Evolutionary conservation across 2,888 invertebrate species (phyloP).

Genomic region (Hymenopus coronatus): DNA sequence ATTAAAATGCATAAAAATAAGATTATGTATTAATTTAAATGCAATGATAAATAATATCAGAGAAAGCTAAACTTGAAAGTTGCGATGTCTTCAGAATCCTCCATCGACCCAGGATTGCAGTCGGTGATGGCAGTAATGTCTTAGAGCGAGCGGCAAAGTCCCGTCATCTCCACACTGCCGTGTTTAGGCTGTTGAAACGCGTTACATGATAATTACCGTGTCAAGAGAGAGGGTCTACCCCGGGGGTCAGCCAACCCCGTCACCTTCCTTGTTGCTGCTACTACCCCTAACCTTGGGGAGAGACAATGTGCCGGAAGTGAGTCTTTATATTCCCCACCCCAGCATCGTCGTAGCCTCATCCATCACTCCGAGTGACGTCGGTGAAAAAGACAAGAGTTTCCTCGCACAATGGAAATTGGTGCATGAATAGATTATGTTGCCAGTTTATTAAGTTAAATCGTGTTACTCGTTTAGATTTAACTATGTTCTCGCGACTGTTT

Average conservation of each 20-base stretch:
- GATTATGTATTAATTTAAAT: too few species aligned
- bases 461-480: background rate
- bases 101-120: background rate
- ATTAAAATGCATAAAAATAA: too few species aligned
- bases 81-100: background rate
- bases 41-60: too few species aligned
- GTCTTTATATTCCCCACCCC: conserved; percentile 19
- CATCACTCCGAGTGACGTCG: conserved; percentile 26
- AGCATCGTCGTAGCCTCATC: conserved; percentile 16
- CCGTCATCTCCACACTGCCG: conserved; percentile 4
- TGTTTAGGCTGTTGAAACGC: conserved; percentile 13
- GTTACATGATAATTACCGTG: conserved; percentile 28
- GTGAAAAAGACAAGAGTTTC: conserved; percentile 2
- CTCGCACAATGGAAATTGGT: background rate
- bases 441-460: background rate
- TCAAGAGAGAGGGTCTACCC: conserved; percentile 16
- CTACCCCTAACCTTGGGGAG: conserved; percentile 14
- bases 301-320: conserved; percentile 26
- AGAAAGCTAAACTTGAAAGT: too few species aligned
- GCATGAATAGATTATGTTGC: background rate
- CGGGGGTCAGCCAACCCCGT: background rate
- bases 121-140: background rate
- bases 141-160: background rate
- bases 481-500: background rate
- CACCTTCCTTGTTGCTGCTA: background rate